Evolutionary conservation across 2,888 invertebrate genomes (phyloP), one percentile per base, ranked within the genome.

Genomic region (Ophion ventricosus): DNA sequence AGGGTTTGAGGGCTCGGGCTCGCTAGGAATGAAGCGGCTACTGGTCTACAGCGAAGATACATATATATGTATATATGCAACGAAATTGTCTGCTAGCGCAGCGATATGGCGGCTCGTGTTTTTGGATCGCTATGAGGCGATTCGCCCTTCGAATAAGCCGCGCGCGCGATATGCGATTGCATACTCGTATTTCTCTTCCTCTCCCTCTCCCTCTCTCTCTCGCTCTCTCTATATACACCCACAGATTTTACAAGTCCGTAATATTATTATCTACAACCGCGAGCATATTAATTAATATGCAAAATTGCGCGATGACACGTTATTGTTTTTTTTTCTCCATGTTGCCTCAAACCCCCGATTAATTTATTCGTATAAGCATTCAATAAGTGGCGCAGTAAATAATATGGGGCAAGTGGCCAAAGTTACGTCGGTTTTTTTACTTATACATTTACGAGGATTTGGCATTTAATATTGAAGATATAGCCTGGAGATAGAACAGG

Each of bases 1-100:
- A 59, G 67, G 73, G 74, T 69, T 56, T 64, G 57, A 49, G 69
- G 70, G 23, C 63, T 59, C 23, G 69, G 61, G 82, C 69, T 57
- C 74, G 64, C 82, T 66, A 82, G 78, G 78, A 79, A 82, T 82
- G 73, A 78, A 74, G 69, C 43, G 80, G 74, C n/a, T 49, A 49
- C 14, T 17, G 49, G 49, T 49, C 49, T 49, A 17, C 17, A 17
- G 3, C 14, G 2, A 49, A 49, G 14, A 17, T 49, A 43, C 11
- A 43, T 11, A 26, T 17, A 26, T 25, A 26, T 26, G 11, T 25
- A 26, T 70, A 20, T 35, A 23, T 56, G 70, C 49, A 72, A 35
- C 78, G 54, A 63, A 29, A 67, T 67, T 76, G 74, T 67, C 80
- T 66, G 80, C 59, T n/a, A 29, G 49, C 59, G 20, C 35, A 74